Conservation (phyloP, 1,140 invertebrate species). For the Tetranychus cinnabarinus region DNA sequence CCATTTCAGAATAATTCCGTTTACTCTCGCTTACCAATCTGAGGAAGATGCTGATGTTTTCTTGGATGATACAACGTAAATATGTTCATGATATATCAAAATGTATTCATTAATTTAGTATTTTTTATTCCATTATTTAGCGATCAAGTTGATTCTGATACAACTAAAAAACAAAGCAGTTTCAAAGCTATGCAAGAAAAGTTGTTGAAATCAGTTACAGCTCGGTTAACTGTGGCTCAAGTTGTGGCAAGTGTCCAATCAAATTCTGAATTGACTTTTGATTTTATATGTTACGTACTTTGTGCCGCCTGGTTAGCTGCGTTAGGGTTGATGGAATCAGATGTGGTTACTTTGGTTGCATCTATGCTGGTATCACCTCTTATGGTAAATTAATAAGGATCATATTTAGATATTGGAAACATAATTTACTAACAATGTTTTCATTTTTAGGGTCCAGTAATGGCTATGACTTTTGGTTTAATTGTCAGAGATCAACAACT, state of each 20-base stretch:
- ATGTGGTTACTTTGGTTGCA: constrained; percentile 33
- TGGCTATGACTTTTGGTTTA: constrained; percentile 56
- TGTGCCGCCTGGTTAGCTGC: constrained; percentile 26
- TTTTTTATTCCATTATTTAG: too few species aligned
- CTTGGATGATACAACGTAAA: too few species aligned
- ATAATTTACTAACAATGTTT: neutral
- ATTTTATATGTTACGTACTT: constrained; percentile 31
- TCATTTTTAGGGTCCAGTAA: constrained; percentile 27
- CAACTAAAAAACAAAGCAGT: neutral
- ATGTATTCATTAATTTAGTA: too few species aligned
- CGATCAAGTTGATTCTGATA: neutral
- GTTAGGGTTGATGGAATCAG: constrained; percentile 41
- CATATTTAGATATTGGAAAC: neutral
- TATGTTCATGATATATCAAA: too few species aligned
- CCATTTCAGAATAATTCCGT: neutral
- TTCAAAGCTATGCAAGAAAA: constrained; percentile 16
- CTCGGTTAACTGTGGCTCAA: constrained; percentile 49
- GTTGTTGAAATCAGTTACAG: constrained; percentile 26
- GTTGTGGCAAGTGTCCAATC: constrained; percentile 51
- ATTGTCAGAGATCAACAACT: constrained; percentile 45
- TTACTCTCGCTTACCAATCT: neutral
- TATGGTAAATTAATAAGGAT: constrained; percentile 32
- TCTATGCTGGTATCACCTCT: constrained; percentile 66
- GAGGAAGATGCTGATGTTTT: neutral
- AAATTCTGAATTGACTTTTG: constrained; percentile 53